phyloP scores from a whole-genome alignment of 2,888 invertebrate species.

The Chalcosyrphus nemorum region DNA sequence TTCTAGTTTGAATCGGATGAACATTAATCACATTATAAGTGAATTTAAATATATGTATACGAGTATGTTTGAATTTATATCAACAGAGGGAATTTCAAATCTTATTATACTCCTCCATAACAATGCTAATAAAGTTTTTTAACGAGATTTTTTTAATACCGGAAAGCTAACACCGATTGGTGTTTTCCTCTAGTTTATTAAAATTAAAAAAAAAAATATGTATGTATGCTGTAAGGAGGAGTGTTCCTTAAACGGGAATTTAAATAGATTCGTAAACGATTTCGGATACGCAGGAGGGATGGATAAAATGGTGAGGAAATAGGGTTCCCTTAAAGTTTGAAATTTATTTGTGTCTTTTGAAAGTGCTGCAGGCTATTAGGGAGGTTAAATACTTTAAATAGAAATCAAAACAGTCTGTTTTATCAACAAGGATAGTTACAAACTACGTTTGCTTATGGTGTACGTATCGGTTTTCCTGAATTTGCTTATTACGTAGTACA shows the following conservation, averaged over 20 bases:
- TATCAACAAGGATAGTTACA: not conserved
- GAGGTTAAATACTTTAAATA: not conserved
- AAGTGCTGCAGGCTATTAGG: not conserved
- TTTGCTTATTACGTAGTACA: too few species aligned
- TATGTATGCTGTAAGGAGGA: not conserved
- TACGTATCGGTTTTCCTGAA: too few species aligned
- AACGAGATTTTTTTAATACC: slow-evolving; percentile 3
- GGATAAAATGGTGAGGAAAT: not conserved
- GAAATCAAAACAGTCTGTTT: not conserved
- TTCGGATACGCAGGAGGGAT: not conserved
- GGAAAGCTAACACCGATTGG: not conserved
- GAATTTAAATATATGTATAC: slow-evolving; percentile 35
- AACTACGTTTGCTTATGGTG: too few species aligned
- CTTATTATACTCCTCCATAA: not conserved
- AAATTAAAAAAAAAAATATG: not conserved
- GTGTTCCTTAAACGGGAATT: slow-evolving; percentile 14
- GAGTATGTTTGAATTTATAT: not conserved
- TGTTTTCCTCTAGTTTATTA: not conserved
- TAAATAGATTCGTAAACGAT: slow-evolving; percentile 3
- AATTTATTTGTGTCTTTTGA: slow-evolving; percentile 1
- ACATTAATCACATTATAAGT: slow-evolving; percentile 52
- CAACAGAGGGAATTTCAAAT: slow-evolving; percentile 16
- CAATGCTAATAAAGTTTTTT: slow-evolving; percentile 16
- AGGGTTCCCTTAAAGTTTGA: slow-evolving; percentile 1
- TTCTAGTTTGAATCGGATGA: slow-evolving; percentile 45